These are phyloP conservation scores for Paraplagusia blochii DNA, from an alignment of 2,113 vertebrate genomes.

Conservation along the genomic window DNA sequence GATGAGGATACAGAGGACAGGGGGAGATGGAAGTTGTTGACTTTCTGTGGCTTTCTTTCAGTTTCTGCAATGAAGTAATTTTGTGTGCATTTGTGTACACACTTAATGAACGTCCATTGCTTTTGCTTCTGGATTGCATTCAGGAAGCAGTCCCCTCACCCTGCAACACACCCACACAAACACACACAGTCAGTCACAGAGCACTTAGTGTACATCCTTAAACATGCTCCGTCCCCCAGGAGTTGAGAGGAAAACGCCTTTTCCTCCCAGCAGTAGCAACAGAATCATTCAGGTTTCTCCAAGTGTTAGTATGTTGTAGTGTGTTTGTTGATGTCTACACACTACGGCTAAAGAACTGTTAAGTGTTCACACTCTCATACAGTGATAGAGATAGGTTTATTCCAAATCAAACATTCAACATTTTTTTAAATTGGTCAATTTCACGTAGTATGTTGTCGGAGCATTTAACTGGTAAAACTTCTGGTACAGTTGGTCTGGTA, in stretches of 20 bases:
- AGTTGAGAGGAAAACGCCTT: slow-evolving; percentile 60
- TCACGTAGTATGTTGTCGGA: no score
- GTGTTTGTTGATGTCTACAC: slow-evolving; percentile 13
- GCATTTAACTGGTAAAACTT: no score
- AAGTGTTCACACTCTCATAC: no score
- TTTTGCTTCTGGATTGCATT: slow-evolving; percentile 54
- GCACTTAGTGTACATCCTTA: slow-evolving; percentile 66
- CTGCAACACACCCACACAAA: slow-evolving; percentile 12
- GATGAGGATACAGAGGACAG: no score
- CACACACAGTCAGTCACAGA: slow-evolving; percentile 36
- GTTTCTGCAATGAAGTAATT: slow-evolving; percentile 42
- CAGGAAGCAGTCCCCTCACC: slow-evolving; percentile 52
- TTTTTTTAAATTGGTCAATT: no score
- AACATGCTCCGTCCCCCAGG: slow-evolving; percentile 61
- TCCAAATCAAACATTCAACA: no score
- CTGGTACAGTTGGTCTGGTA: no score
- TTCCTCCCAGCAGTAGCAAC: slow-evolving; percentile 53
- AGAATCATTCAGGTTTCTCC: slow-evolving; percentile 5
- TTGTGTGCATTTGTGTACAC: slow-evolving; percentile 18
- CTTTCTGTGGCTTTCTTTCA: no score
- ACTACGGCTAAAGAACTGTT: no score
- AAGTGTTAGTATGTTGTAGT: slow-evolving; percentile 22
- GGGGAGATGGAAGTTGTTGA: no score
- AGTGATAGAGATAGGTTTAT: no score
- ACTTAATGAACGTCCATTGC: slow-evolving; percentile 43